phyloP scores from a whole-genome alignment of 2,888 invertebrate species.

The Gandaritis pyraliata region DNA sequence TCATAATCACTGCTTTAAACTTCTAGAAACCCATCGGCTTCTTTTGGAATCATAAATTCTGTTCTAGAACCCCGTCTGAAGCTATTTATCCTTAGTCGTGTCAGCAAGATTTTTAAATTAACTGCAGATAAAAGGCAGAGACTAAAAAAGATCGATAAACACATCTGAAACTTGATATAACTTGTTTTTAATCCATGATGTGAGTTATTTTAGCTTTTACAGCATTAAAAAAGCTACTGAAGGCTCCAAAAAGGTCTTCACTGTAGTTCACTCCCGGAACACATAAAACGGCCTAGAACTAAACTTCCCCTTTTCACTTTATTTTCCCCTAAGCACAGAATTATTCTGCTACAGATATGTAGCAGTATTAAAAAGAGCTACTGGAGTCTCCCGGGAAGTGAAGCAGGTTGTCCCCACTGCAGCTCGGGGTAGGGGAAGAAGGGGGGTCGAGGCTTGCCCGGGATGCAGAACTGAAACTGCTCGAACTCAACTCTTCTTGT shows the following conservation, averaged over 20 bases:
- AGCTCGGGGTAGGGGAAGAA: conserved; percentile 90
- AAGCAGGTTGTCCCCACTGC: conserved; percentile 89
- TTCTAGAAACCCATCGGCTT: neutral
- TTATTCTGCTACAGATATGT: neutral
- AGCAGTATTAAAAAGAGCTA: conserved; percentile 81
- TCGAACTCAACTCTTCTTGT: conserved; percentile 91
- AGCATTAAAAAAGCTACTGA: neutral
- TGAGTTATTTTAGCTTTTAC: neutral
- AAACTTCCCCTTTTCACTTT: too few species aligned
- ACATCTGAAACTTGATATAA: too few species aligned
- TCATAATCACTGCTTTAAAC: neutral
- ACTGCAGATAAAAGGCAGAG: too few species aligned
- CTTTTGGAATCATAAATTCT: neutral
- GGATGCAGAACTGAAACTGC: conserved; percentile 93
- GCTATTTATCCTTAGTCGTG: too few species aligned
- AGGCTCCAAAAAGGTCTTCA: neutral
- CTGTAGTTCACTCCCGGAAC: neutral
- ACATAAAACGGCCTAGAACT: too few species aligned
- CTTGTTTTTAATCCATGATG: too few species aligned
- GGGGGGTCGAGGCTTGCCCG: conserved; percentile 90
- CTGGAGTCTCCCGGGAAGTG: conserved; percentile 92
- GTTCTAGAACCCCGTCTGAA: too few species aligned
- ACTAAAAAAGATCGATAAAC: too few species aligned
- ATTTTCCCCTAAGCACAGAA: too few species aligned
- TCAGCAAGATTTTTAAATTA: too few species aligned